Evolutionary conservation across 1,140 invertebrate species (phyloP), one percentile per base, ranked within the genome.

Genomic region (Cephus cinctus): DNA sequence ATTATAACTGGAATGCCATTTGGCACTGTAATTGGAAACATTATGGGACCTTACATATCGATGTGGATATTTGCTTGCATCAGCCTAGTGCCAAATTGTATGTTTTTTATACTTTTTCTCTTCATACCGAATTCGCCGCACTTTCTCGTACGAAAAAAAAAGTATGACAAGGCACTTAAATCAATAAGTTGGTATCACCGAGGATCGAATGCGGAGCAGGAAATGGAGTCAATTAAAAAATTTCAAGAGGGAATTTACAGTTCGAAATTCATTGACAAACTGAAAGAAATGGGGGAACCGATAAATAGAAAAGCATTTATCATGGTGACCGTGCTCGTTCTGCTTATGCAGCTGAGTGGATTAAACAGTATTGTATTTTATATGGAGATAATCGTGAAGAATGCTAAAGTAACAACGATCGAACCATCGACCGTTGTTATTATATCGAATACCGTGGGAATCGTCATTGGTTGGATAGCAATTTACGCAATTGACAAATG

Each of bases 71-170:
- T 80, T 4, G 76, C 78, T 1, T 71, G 74, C 31, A 76, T 82
- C 40, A 78, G 77, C 43, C 69, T 81, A 23, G 53, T 74, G 0
- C 63, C 80, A 32, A 73, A 81, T 2, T 66, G 81, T 0, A 54
- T 83, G 2, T 80, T 83, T 43, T 65, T 85, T 0, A 52, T 83
- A 1, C 78, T 81, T 0, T 86, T 89, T 56, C 71, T 78, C 22
- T 81, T 81, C 44, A 77, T 90, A 63, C 88, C 89, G 0, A 87
- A 91, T 63, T 83, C 85, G 23, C 85, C 89, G 1, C 81, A 88
- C 61, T 86, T 82, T 63, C 70, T 80, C 49, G 58, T 87, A 4
- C 78, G 79, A 49, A 77, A 77, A 8, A 78, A 81, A 1, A 56
- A 77, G 8, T 64, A 73, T 1, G 72, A 81, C 6, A 77, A 82